Evolutionary conservation across 2,113 vertebrate species (phyloP).

Genomic region (Cryptomyrus ogoouensis): DNA sequence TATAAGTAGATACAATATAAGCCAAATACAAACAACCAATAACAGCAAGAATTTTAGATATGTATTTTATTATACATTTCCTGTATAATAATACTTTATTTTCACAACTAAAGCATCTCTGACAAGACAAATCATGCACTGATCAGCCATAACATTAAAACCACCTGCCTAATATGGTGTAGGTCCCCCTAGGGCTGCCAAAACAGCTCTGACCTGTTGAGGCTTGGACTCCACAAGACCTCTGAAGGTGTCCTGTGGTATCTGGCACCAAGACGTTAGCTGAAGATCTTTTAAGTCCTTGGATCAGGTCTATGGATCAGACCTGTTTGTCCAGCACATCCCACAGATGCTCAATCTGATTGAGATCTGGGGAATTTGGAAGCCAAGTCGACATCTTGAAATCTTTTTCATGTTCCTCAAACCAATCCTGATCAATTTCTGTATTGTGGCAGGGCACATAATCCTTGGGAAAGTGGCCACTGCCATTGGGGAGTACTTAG

Average conservation of each 20-base stretch:
- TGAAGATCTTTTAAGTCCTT: not conserved
- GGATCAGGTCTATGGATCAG: not conserved
- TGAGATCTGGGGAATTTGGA: not conserved
- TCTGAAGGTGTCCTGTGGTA: not conserved
- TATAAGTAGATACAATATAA: not conserved
- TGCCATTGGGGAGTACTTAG: not conserved
- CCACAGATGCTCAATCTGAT: not conserved
- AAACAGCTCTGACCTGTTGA: not conserved
- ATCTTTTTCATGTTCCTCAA: too few species aligned
- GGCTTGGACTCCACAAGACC: not conserved
- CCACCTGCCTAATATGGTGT: not conserved
- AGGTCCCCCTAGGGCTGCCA: not conserved
- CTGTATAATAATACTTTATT: too few species aligned
- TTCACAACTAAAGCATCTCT: too few species aligned
- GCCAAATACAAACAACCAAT: not conserved
- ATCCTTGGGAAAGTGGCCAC: not conserved
- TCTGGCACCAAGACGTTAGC: not conserved
- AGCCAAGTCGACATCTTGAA: not conserved
- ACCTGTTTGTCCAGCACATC: not conserved
- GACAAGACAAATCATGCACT: not conserved
- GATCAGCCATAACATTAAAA: not conserved
- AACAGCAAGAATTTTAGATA: not conserved
- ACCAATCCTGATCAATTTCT: not conserved
- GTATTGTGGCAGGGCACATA: not conserved
- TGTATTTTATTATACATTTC: not conserved